Evolutionary conservation across 1,140 invertebrate genomes (phyloP).

Genomic region (Ridgeia piscesae): DNA sequence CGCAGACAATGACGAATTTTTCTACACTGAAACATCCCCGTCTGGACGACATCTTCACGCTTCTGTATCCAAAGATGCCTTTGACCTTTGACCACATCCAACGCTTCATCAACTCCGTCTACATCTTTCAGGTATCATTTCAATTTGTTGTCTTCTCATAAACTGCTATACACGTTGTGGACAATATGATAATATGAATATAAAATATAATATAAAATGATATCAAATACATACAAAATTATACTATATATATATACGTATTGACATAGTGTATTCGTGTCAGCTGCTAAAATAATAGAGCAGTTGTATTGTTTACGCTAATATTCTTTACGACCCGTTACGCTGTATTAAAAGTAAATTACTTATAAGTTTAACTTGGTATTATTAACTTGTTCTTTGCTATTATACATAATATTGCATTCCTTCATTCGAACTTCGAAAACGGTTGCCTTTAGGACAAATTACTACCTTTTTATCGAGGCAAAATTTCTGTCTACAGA

Average conservation of each 20-base stretch:
- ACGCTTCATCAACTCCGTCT: conserved; percentile 45
- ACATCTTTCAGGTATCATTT: conserved; percentile 37
- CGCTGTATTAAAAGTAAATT: not conserved
- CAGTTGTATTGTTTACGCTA: too few relatives aligned
- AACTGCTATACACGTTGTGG: not conserved
- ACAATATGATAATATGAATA: too few relatives aligned
- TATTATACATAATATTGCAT: not conserved
- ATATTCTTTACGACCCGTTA: too few relatives aligned
- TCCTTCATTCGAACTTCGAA: not conserved
- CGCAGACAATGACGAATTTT: conserved; percentile 30
- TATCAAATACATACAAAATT: too few relatives aligned
- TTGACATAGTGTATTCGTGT: too few relatives aligned
- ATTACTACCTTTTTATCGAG: not conserved
- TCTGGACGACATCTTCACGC: conserved; percentile 41
- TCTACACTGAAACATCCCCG: not conserved
- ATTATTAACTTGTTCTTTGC: not conserved
- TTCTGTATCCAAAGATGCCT: conserved; percentile 55
- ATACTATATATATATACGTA: too few relatives aligned
- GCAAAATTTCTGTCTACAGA: not conserved
- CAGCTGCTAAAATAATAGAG: too few relatives aligned
- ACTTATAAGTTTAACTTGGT: not conserved
- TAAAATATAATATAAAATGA: too few relatives aligned
- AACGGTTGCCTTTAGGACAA: not conserved
- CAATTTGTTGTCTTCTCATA: too few relatives aligned
- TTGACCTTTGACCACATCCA: conserved; percentile 52